These are phyloP conservation scores for Actinemys pallida DNA, from an alignment of 2,113 vertebrate species.

Conservation along the genomic window DNA sequence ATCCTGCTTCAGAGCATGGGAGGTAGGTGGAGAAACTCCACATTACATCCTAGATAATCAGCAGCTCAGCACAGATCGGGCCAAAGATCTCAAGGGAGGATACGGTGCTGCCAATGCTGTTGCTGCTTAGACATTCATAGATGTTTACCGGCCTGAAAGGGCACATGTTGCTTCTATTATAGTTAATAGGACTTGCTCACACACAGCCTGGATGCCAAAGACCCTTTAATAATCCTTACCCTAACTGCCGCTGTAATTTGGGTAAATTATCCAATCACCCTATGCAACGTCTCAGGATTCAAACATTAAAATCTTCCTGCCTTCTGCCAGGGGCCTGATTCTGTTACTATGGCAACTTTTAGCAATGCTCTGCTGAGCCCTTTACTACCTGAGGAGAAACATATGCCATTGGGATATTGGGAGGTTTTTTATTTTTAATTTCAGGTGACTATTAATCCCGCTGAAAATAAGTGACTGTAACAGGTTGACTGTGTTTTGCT, in stretches of 20 bases:
- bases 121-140: neutral
- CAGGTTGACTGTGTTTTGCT: neutral
- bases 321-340: conserved; percentile 8
- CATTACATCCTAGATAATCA: neutral
- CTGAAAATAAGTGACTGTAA: neutral
- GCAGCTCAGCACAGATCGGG: neutral
- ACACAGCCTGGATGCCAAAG: neutral
- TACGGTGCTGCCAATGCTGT: too few relatives aligned
- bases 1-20: neutral
- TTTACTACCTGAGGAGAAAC: neutral
- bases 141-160: neutral
- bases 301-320: neutral
- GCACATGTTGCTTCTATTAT: neutral
- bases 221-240: neutral
- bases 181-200: neutral
- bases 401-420: neutral
- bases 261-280: neutral
- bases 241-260: neutral
- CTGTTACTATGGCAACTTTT: conserved; percentile 32
- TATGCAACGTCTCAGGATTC: neutral
- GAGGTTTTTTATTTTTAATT: neutral
- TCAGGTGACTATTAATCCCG: neutral
- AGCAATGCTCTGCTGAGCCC: neutral
- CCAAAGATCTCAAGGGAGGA: neutral
- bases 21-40: neutral